Evolutionary conservation across 2,888 invertebrate genomes (phyloP), one percentile per base, ranked within the genome.

Genomic region (Ischnura elegans): DNA sequence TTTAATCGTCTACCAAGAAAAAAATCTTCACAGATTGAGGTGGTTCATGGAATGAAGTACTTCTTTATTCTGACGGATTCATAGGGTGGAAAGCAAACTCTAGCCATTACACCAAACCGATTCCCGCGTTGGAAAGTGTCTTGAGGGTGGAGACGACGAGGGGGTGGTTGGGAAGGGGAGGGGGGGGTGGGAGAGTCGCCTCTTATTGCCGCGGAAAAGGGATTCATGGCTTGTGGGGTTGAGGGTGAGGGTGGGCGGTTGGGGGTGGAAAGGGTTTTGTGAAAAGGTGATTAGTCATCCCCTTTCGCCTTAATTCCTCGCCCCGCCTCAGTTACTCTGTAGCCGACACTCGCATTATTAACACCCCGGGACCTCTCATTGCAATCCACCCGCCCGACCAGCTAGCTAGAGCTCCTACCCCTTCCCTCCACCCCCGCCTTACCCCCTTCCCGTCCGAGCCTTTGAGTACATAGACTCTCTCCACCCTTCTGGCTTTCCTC

Each of bases 251-350:
- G 47, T 45, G 46, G 87, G 61, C 21, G n/a, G 61, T 19, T 25
- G 8, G 61, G 61, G 76, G n/a, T 76, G 76, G 76, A 76, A 76
- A 76, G 76, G 76, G 76, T 76, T 76, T 76, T 76, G 76, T 76
- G 87, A 87, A 87, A 61, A 90, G 90, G 90, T 90, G 90, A 90
- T 90, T 90, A 90, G 90, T 90, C 90, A 90, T 90, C 90, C 90
- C 90, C 90, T 90, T 90, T 90, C 90, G 55, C 90, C 90, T 90
- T 90, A 90, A 90, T 90, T 90, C 90, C 90, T 46, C 86, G 86
- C 45, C 90, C 90, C 87, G 87, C 87, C 87, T 87, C 90, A 90
- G 90, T 90, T 90, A 90, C 90, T 90, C 90, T 90, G 90, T 90
- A 61, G 90, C 90, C 90, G 90, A 90, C 90, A 90, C 90, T 90